Conservation (phyloP, 2,797 vertebrate genomes). For the Peromyscus attwateri region DNA sequence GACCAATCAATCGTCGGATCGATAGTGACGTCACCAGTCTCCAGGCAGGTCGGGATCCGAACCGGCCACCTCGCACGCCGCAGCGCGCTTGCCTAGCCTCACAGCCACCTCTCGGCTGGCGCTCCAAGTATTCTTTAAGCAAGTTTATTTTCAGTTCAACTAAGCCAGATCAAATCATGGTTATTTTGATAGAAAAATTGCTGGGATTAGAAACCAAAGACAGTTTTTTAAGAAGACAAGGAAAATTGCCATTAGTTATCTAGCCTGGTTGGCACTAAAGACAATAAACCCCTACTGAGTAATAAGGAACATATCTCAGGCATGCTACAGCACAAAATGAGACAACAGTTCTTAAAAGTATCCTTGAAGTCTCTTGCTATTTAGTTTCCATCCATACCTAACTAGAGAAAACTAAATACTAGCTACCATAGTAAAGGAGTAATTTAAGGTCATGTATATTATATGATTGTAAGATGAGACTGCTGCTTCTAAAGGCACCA, state of each 20-base stretch:
- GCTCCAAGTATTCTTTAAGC: background rate
- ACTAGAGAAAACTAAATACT: background rate
- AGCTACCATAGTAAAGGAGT: background rate
- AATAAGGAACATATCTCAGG: background rate
- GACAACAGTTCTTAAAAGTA: slow-evolving; percentile 3
- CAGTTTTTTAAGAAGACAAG: background rate
- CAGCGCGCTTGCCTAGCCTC: too few species aligned
- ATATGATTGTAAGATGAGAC: background rate
- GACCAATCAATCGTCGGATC: too few species aligned
- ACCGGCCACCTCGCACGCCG: too few species aligned
- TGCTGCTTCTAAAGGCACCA: slow-evolving; percentile 1
- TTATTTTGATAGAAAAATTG: slow-evolving; percentile 40
- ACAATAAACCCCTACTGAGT: background rate
- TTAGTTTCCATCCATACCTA: background rate
- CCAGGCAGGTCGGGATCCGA: too few species aligned
- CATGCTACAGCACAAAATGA: background rate
- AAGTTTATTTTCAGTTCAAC: slow-evolving; percentile 41
- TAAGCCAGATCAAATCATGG: background rate
- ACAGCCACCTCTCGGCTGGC: too few species aligned
- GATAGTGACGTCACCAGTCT: too few species aligned
- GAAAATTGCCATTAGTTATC: background rate
- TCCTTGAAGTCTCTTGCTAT: background rate
- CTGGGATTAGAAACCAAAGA: background rate
- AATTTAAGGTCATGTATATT: background rate
- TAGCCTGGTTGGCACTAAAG: background rate